Percentiles rank a stretch among this genome's conserved stretches.
phyloP scores from a whole-genome alignment of 2,888 invertebrate species.

The Tribolium freemani region DNA sequence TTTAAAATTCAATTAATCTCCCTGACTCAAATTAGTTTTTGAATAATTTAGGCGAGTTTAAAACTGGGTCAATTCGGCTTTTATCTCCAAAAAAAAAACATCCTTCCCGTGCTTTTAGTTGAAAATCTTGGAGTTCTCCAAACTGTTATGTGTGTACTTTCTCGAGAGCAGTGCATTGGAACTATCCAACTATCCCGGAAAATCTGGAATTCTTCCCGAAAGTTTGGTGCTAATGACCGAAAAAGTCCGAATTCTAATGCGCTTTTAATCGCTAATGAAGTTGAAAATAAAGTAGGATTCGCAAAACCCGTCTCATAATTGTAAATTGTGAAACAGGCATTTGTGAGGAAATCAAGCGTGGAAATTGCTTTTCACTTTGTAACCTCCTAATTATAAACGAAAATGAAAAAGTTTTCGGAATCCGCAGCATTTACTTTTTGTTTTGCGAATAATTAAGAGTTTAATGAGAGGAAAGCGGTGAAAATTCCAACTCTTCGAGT shows the following conservation, averaged over 20 bases:
- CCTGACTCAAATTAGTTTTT: not conserved
- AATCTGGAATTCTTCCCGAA: not conserved
- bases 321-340: slow-evolving; percentile 12
- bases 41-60: not conserved
- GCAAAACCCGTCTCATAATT: slow-evolving; percentile 11
- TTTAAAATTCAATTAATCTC: not conserved
- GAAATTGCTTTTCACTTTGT: slow-evolving; percentile 6
- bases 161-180: not conserved
- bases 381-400: slow-evolving; percentile 20
- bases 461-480: slow-evolving; percentile 1
- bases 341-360: not conserved
- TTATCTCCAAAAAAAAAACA: not conserved
- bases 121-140: not conserved
- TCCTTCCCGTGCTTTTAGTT: not conserved
- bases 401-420: slow-evolving; percentile 21
- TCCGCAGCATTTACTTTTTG: slow-evolving; percentile 11
- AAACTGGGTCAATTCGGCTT: not conserved
- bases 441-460: slow-evolving; percentile 23
- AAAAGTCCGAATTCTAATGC: slow-evolving; percentile 18
- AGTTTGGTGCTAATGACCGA: slow-evolving; percentile 9
- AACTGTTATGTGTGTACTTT: not conserved
- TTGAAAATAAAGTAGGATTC: slow-evolving; percentile 1
- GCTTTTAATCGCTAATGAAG: slow-evolving; percentile 28
- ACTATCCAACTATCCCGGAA: not conserved
- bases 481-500: not conserved